A percentile compares a stretch with the other conserved stretches of the same genome.
Evolutionary conservation across 2,888 invertebrate species (phyloP).

Genomic region (Ormyrus rosae): DNA sequence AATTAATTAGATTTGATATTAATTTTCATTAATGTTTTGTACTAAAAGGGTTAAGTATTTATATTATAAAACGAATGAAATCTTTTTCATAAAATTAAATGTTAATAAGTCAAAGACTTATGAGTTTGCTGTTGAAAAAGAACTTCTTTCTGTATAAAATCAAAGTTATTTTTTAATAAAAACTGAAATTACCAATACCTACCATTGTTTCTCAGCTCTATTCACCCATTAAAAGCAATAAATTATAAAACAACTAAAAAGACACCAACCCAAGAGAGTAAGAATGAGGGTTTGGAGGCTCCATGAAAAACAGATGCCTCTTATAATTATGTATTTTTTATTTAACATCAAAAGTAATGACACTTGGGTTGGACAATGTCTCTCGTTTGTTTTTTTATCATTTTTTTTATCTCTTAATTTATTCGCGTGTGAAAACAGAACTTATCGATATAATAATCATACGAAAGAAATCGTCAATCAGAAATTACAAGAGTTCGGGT

Average conservation of each 20-base stretch:
- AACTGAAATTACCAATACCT: slow-evolving; percentile 40
- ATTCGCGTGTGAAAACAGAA: slow-evolving; percentile 72
- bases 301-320: slow-evolving; percentile 56
- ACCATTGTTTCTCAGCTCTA: slow-evolving; percentile 22
- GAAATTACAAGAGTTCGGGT: slow-evolving; percentile 65
- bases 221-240: neutral
- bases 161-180: slow-evolving; percentile 20
- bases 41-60: neutral
- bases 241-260: slow-evolving; percentile 2
- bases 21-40: neutral
- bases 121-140: neutral
- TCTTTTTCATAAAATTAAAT: too few relatives aligned
- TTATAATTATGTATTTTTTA: slow-evolving; percentile 75
- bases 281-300: slow-evolving; percentile 35
- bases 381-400: slow-evolving; percentile 68
- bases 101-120: neutral
- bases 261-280: neutral
- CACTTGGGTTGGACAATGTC: slow-evolving; percentile 75
- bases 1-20: neutral
- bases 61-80: neutral
- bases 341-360: slow-evolving; percentile 76
- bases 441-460: slow-evolving; percentile 71
- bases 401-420: slow-evolving; percentile 64
- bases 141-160: neutral
- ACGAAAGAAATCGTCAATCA: slow-evolving; percentile 73